Percentiles rank a stretch among this genome's conserved stretches.
These are phyloP conservation scores for Kryphioiulus occultus DNA, from an alignment of 2,888 invertebrate species.

Conservation along the genomic window DNA sequence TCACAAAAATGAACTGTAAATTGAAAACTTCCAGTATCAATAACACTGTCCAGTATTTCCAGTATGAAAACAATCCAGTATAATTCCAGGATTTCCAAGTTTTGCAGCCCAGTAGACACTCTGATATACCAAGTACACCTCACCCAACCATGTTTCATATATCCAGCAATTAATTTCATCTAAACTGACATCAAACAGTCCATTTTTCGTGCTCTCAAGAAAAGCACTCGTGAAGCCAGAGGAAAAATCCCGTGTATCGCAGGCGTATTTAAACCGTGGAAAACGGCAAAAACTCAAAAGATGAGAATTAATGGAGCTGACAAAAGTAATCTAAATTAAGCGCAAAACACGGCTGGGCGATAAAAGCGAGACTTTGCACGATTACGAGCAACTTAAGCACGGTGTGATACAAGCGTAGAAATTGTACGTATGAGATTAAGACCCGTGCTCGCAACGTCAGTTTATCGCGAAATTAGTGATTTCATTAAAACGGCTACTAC, in stretches of 20 bases:
- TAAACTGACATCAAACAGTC: not conserved
- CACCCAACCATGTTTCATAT: not conserved
- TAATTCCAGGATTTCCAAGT: too few species aligned
- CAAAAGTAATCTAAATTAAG: constrained; percentile 35
- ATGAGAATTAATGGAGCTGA: constrained; percentile 35
- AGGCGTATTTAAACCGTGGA: not conserved
- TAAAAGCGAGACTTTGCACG: constrained; percentile 7
- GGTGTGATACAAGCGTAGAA: not conserved
- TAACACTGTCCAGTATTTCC: too few species aligned
- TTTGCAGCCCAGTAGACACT: too few species aligned
- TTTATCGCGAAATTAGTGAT: constrained; percentile 35
- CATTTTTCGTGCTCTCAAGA: not conserved
- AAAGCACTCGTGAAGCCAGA: not conserved
- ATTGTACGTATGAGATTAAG: not conserved
- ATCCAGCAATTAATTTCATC: not conserved
- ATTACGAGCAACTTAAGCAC: not conserved
- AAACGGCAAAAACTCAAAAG: not conserved
- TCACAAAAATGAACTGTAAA: too few species aligned
- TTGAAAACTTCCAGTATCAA: too few species aligned
- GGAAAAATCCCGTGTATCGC: not conserved
- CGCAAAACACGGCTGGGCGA: constrained; percentile 11
- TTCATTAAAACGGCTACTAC: constrained; percentile 26
- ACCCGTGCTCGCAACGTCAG: not conserved
- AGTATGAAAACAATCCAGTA: too few species aligned
- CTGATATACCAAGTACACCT: not conserved